Conservation (phyloP, 2,113 vertebrate genomes). For the Aix galericulata region DNA sequence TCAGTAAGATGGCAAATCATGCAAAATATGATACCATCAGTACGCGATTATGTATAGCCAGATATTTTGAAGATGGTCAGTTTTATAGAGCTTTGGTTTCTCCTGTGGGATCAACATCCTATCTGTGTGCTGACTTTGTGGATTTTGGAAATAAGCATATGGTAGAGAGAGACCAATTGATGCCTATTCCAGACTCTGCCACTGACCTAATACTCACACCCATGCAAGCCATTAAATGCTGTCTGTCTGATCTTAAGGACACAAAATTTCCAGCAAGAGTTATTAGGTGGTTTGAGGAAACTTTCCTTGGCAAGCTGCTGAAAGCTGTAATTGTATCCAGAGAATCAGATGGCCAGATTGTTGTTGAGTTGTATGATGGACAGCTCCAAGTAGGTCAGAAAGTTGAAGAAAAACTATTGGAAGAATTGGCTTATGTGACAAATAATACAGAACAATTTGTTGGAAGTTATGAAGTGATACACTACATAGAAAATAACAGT, state of each 20-base stretch:
- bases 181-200: conserved; percentile 80
- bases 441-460: fast-evolving
- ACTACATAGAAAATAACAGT: not conserved
- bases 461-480: not conserved
- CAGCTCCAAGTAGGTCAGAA: conserved; percentile 81
- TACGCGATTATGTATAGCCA: conserved; percentile 81
- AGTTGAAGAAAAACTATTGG: conserved; percentile 79
- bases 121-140: conserved; percentile 84
- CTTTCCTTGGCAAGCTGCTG: conserved; percentile 78
- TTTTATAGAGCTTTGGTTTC: conserved; percentile 83
- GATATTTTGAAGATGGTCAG: conserved; percentile 82
- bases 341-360: conserved; percentile 80
- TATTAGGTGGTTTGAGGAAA: conserved; percentile 80
- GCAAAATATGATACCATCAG: not conserved
- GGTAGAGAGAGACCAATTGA: conserved; percentile 77
- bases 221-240: conserved; percentile 89
- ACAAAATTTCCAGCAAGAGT: conserved; percentile 72
- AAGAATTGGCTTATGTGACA: not conserved
- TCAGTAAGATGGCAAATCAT: conserved; percentile 61
- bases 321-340: conserved; percentile 78
- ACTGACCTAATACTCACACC: conserved; percentile 84
- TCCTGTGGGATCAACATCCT: conserved; percentile 71
- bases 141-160: conserved; percentile 89
- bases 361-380: conserved; percentile 85
- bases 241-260: conserved; percentile 75